phyloP scores from a whole-genome alignment of 1,140 invertebrate species.

The Drosophila parvula region DNA sequence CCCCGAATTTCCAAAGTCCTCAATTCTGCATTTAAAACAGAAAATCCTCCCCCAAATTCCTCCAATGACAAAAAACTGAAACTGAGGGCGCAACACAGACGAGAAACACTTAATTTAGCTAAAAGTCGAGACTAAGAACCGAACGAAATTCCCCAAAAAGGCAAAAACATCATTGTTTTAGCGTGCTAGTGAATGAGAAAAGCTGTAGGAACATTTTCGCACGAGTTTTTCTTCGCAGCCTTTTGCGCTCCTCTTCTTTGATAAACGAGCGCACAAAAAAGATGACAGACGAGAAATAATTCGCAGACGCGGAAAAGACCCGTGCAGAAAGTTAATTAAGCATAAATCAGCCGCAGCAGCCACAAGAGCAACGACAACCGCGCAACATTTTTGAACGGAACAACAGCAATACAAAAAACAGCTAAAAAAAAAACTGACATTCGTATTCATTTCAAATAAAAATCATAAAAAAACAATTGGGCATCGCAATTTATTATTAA shows the following conservation, averaged over 20 bases:
- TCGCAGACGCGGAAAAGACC: slow-evolving; percentile 29
- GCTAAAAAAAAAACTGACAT: slow-evolving; percentile 78
- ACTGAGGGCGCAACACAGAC: slow-evolving; percentile 24
- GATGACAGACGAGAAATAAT: slow-evolving; percentile 7
- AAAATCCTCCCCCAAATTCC: neutral
- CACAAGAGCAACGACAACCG: slow-evolving; percentile 31
- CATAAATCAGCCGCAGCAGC: slow-evolving; percentile 50
- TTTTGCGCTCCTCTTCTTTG: neutral
- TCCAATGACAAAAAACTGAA: neutral
- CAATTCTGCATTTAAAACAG: slow-evolving; percentile 66
- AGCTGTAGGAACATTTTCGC: slow-evolving; percentile 19
- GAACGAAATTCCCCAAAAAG: slow-evolving; percentile 10
- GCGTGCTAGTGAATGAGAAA: slow-evolving; percentile 24
- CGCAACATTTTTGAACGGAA: slow-evolving; percentile 52
- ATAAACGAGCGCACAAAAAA: slow-evolving; percentile 32
- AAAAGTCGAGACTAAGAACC: slow-evolving; percentile 24
- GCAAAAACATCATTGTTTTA: slow-evolving; percentile 38
- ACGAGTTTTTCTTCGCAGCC: slow-evolving; percentile 25
- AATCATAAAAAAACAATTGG: slow-evolving; percentile 63
- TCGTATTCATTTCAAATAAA: slow-evolving; percentile 83
- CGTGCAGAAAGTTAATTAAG: slow-evolving; percentile 55
- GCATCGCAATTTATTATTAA: slow-evolving; percentile 42
- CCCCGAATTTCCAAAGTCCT: slow-evolving; percentile 8
- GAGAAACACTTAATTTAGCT: slow-evolving; percentile 54
- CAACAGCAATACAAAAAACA: slow-evolving; percentile 55